phyloP scores from a whole-genome alignment of 2,113 vertebrate genomes.

The Nycticorax nycticorax region DNA sequence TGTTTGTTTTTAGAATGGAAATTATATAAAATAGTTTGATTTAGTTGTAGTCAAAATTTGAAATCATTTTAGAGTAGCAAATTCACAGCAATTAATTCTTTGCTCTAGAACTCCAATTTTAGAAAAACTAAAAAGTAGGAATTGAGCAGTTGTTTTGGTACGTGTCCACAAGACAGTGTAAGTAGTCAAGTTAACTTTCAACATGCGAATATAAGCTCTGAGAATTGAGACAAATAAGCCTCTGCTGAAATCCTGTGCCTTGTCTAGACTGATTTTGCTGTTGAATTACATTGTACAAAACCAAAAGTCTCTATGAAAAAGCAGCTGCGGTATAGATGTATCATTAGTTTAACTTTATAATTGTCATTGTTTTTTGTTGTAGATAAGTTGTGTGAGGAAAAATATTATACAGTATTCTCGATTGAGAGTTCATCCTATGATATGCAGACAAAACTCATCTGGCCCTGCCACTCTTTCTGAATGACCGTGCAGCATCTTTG shows the following conservation, averaged over 20 bases:
- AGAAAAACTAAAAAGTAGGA: neutral
- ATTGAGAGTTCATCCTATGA: neutral
- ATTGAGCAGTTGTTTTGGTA: neutral
- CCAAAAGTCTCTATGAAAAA: neutral
- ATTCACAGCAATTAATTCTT: neutral
- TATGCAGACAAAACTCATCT: neutral
- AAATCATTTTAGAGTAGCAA: neutral
- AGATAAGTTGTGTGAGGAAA: neutral
- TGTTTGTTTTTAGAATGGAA: neutral
- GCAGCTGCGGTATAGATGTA: accelerated
- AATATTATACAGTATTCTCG: neutral
- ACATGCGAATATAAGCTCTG: neutral
- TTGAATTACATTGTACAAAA: neutral
- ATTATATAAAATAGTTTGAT: neutral
- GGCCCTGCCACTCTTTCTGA: neutral
- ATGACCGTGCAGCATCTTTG: neutral
- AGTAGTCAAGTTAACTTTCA: neutral
- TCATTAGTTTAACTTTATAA: neutral
- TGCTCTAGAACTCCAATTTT: neutral
- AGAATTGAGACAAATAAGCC: neutral
- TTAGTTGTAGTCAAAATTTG: neutral
- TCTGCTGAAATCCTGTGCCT: neutral
- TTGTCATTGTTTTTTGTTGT: neutral
- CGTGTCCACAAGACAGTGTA: neutral
- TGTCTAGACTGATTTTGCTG: neutral